A percentile compares a stretch with the other conserved stretches of the same genome.
Conservation (phyloP, 2,113 vertebrate genomes). For the Paratilapia polleni region DNA sequence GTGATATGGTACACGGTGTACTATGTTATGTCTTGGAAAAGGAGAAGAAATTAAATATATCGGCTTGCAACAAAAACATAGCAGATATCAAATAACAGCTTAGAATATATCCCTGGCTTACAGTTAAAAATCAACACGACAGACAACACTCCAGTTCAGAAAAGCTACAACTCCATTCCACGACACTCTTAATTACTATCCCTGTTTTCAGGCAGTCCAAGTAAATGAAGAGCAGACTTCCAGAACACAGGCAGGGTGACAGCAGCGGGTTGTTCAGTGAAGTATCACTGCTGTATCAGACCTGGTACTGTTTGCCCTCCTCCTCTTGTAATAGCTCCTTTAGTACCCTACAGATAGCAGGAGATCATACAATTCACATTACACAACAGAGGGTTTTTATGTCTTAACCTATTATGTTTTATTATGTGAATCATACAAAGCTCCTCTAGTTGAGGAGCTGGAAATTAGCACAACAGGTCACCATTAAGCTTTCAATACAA, state of each 20-base stretch:
- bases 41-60: background rate
- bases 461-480: no score
- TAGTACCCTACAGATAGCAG: constrained; percentile 75
- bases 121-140: background rate
- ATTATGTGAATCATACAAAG: no score
- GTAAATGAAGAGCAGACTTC: background rate
- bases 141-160: background rate
- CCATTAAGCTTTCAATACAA: no score
- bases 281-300: constrained; percentile 82
- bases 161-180: background rate
- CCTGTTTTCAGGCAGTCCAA: background rate
- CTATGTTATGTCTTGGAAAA: constrained; percentile 25
- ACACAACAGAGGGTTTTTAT: background rate
- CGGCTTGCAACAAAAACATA: constrained; percentile 27
- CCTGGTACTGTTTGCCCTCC: constrained; percentile 83
- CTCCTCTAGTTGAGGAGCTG: no score
- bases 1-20: background rate
- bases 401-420: background rate
- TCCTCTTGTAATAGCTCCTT: constrained; percentile 83
- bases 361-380: background rate
- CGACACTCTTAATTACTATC: no score
- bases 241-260: constrained; percentile 83
- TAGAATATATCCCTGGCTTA: background rate
- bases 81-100: background rate
- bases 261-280: constrained; percentile 82